phyloP scores from a whole-genome alignment of 1,140 invertebrate species.

The Heterodera carotae region DNA sequence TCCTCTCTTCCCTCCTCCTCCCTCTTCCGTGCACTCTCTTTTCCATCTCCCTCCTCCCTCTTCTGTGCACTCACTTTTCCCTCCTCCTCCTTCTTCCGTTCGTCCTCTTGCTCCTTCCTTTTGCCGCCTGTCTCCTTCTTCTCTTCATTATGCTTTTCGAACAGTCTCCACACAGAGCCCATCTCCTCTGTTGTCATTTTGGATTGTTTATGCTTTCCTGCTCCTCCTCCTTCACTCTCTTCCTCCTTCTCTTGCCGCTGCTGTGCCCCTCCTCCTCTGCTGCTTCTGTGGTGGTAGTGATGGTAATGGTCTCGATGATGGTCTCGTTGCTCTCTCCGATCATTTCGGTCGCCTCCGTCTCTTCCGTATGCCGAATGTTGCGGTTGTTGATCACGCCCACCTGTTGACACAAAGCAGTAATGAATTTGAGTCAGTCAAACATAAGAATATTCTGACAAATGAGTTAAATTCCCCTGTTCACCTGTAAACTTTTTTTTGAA shows the following conservation, averaged over 20 bases:
- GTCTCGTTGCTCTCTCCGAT: neutral
- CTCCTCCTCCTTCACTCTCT: neutral
- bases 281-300: neutral
- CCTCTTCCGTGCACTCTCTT: neutral
- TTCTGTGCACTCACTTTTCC: too few species aligned
- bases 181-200: constrained; percentile 4
- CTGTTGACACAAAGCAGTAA: neutral
- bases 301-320: neutral
- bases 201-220: too few species aligned
- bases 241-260: neutral
- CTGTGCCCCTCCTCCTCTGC: neutral
- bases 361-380: too few species aligned
- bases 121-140: neutral
- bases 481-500: too few species aligned
- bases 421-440: too few species aligned
- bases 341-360: neutral
- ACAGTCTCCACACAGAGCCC: constrained; percentile 6
- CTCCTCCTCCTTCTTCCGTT: neutral
- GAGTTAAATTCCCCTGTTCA: too few species aligned
- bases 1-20: neutral
- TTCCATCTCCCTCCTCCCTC: neutral
- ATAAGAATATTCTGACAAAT: too few species aligned
- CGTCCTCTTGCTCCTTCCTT: neutral
- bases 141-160: neutral
- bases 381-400: too few species aligned